These are phyloP conservation scores for Mormoops blainvillei DNA, from an alignment of 2,113 vertebrate species.

Conservation along the genomic window DNA sequence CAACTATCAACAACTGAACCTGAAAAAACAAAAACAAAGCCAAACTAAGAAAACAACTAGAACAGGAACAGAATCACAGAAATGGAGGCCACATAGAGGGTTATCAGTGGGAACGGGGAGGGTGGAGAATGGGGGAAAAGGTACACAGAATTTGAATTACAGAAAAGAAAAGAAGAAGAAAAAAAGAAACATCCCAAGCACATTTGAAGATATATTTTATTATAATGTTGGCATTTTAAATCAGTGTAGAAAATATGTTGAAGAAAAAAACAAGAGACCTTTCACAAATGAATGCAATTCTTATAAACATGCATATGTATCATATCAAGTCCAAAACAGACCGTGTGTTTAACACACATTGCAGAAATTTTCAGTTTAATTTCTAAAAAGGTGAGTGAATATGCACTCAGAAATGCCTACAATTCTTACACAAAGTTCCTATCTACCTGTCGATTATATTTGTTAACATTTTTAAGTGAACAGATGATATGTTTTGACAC, in stretches of 20 bases:
- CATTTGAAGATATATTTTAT: neutral
- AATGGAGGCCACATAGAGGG: no score
- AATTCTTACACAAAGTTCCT: constrained; percentile 45
- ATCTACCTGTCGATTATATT: constrained; percentile 36
- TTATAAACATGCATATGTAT: constrained; percentile 53
- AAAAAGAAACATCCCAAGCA: neutral
- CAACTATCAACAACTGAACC: no score
- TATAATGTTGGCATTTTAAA: neutral
- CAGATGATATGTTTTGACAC: constrained; percentile 27
- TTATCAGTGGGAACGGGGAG: no score
- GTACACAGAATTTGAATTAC: no score
- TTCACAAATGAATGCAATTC: constrained; percentile 20
- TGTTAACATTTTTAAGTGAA: constrained; percentile 51
- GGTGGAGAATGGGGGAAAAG: no score
- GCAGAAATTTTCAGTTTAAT: constrained; percentile 49
- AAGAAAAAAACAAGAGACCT: no score
- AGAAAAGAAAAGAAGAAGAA: no score
- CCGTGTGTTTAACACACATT: constrained; percentile 20
- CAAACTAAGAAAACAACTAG: no score
- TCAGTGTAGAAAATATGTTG: constrained; percentile 1
- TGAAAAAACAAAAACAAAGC: no score
- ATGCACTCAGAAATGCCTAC: constrained; percentile 42
- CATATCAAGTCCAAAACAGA: constrained; percentile 34
- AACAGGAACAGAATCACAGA: no score
- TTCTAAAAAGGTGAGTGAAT: constrained; percentile 58